Conservation (phyloP, 2,797 vertebrate genomes). For the Poliocrania exsul region DNA sequence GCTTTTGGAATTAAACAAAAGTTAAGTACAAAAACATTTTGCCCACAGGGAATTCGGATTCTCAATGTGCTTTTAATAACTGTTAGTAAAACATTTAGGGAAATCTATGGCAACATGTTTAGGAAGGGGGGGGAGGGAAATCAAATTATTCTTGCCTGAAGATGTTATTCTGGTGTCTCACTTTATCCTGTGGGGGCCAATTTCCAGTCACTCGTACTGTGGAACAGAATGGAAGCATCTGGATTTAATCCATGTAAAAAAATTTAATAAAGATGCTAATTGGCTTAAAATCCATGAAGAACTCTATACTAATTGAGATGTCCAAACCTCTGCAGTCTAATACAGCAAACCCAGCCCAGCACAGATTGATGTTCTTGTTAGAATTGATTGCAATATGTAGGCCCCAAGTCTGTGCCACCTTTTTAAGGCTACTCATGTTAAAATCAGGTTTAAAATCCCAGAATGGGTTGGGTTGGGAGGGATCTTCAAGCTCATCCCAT, state of each 20-base stretch:
- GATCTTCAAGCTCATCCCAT: not conserved
- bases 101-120: slow-evolving; percentile 80
- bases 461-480: not conserved
- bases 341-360: not conserved
- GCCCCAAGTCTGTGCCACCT: not conserved
- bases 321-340: not conserved
- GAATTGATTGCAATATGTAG: not conserved
- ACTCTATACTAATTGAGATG: not conserved
- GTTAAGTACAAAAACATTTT: slow-evolving; percentile 80
- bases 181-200: slow-evolving; percentile 76
- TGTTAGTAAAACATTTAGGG: slow-evolving; percentile 80
- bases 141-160: slow-evolving; percentile 79
- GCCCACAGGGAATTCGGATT: slow-evolving; percentile 77
- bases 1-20: slow-evolving; percentile 72
- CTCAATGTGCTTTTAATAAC: slow-evolving; percentile 83
- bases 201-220: slow-evolving; percentile 51
- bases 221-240: slow-evolving; percentile 49
- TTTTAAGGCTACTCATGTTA: not conserved
- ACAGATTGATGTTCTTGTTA: not conserved
- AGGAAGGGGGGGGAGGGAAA: not conserved
- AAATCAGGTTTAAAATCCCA: not conserved
- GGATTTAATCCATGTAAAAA: slow-evolving; percentile 64
- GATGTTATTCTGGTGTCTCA: slow-evolving; percentile 77
- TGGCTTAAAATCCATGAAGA: slow-evolving; percentile 24
- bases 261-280: slow-evolving; percentile 51